These are phyloP conservation scores for Excalfactoria chinensis DNA, from an alignment of 2,113 vertebrate species.

Conservation along the genomic window DNA sequence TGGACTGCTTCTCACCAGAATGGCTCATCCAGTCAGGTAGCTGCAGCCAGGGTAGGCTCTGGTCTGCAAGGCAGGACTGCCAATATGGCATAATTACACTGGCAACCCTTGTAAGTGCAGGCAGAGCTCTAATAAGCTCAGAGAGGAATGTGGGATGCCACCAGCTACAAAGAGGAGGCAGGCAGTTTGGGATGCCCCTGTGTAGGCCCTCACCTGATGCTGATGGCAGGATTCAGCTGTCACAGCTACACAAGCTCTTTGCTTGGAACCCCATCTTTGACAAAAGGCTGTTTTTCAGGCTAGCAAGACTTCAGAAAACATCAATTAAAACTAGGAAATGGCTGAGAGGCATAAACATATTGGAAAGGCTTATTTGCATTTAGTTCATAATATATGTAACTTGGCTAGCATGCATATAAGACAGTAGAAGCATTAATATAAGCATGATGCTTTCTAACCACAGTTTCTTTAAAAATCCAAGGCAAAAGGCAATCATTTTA, in stretches of 20 bases:
- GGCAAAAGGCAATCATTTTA: background rate
- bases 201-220: background rate
- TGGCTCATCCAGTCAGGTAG: background rate
- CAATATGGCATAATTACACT: background rate
- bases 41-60: background rate
- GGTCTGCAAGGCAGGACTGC: background rate
- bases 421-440: background rate
- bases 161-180: background rate
- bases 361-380: background rate
- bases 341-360: fast-evolving
- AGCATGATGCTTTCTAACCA: background rate
- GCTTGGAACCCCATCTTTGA: no score
- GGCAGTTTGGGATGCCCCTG: background rate
- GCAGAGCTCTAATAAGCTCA: background rate
- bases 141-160: background rate
- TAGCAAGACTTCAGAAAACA: background rate
- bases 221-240: background rate
- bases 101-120: background rate
- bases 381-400: background rate
- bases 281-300: background rate
- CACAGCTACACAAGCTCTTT: background rate
- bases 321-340: background rate
- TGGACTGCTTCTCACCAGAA: background rate
- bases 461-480: background rate
- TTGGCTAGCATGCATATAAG: background rate